A percentile compares a stretch with the other conserved stretches of the same genome.
These are phyloP conservation scores for Ascaphus truei DNA, from an alignment of 2,113 vertebrate genomes.

Conservation along the genomic window DNA sequence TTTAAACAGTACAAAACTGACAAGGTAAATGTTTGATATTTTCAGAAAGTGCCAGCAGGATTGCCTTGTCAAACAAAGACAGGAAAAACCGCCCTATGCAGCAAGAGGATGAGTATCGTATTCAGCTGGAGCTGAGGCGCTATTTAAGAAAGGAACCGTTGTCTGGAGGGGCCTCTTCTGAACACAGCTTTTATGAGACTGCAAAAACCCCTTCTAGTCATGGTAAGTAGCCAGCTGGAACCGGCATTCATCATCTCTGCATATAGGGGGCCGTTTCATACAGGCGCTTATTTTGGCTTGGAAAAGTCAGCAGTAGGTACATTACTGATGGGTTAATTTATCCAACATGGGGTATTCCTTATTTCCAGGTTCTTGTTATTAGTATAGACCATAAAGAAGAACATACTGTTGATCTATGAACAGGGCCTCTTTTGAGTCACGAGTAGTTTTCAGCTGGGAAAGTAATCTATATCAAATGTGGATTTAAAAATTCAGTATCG, in stretches of 20 bases:
- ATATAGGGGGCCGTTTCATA: background rate
- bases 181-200: conserved; percentile 88
- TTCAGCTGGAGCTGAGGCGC: conserved; percentile 92
- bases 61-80: conserved; percentile 72
- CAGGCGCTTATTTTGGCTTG: too few relatives aligned
- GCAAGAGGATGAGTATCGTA: conserved; percentile 92
- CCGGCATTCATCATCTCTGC: background rate
- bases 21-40: background rate
- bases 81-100: conserved; percentile 91
- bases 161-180: conserved; percentile 63
- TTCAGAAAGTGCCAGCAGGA: conserved; percentile 75
- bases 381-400: too few relatives aligned
- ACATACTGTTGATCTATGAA: too few relatives aligned
- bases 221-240: conserved; percentile 60
- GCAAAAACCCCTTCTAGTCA: conserved; percentile 88
- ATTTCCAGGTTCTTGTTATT: too few relatives aligned
- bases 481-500: too few relatives aligned
- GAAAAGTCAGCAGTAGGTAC: too few relatives aligned
- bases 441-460: too few relatives aligned
- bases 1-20: background rate
- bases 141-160: conserved; percentile 84
- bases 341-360: too few relatives aligned
- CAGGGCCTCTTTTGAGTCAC: too few relatives aligned
- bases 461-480: too few relatives aligned
- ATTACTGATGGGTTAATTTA: too few relatives aligned